Base-by-base conservation (phyloP, 1,140 invertebrate genomes). In the Pseudomyrmex cubaensis region DNA sequence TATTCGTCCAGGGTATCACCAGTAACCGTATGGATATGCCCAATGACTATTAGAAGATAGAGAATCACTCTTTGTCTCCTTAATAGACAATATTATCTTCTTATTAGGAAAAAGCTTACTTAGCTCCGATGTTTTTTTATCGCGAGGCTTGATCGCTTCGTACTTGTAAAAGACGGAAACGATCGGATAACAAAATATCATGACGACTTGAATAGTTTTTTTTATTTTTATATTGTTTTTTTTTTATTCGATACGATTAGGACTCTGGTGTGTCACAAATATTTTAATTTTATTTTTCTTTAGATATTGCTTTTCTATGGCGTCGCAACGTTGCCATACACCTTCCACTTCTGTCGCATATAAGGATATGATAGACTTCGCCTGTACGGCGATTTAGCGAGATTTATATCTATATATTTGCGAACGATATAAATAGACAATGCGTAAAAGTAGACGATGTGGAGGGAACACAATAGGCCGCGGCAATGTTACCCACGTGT, bases 231-330 rank as follows among this genome's bases (percentile, higher is more conserved):
- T 35, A 0, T 50, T 52, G 48, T 13, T 9, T 17, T 44, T n/a
- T 9, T 44, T 44, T 69, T 52, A 54, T 52, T 76, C 74, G 74
- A 22, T 64, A 77, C 54, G 50, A 57, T 78, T 69, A 57, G 52
- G 52, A 46, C 17, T 78, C 20, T 69, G 75, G 35, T 64, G 63
- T 35, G 75, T 69, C 75, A 9, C 50, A 78, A 67, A 78, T 69
- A 48, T 62, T 44, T 57, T 69, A 35, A 35, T 48, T 25, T 25
- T 25, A 52, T 48, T 35, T 35, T 35, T 35, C 10, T 13, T 69
- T 35, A n/a, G 35, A 78, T 78, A 78, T 78, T 69, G 75, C 63
- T 78, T 78, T 20, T 69, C n/a, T 78, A 69, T 78, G 63, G 52
- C 75, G 35, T 69, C 44, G 63, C n/a, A n/a, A 44, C 25, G 15